Evolutionary conservation across 2,113 vertebrate genomes (phyloP).

Genomic region (Pheucticus melanocephalus): DNA sequence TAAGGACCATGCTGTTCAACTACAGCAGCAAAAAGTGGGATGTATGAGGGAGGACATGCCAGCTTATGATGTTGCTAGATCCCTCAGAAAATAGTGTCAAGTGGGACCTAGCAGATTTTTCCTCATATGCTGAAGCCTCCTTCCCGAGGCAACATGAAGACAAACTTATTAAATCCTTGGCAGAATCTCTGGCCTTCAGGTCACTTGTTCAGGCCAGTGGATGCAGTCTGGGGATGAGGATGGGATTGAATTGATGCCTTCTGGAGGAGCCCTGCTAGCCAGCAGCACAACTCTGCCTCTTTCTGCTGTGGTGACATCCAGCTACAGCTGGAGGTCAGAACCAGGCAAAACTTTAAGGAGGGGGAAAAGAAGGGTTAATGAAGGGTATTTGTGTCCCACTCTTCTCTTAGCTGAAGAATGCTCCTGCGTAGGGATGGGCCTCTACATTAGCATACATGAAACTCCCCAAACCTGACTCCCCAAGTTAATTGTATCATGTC

Average conservation of each 20-base stretch:
- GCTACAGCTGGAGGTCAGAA: not conserved
- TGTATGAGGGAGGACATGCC: not conserved
- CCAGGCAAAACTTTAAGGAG: not conserved
- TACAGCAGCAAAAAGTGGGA: not conserved
- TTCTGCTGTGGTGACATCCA: not conserved
- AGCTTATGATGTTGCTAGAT: not conserved
- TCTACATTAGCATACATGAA: not conserved
- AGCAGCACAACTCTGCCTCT: not conserved
- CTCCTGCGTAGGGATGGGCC: fast-evolving
- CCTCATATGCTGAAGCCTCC: not conserved
- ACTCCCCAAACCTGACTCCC: not conserved
- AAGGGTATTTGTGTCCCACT: not conserved
- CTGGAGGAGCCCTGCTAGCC: not conserved
- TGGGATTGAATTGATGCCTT: not conserved
- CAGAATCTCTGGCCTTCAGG: not conserved
- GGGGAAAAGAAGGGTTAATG: not conserved
- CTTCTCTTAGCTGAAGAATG: not conserved
- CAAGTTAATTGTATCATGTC: not conserved
- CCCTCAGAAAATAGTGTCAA: not conserved
- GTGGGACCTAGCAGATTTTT: not conserved
- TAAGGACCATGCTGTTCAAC: not conserved
- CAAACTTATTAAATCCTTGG: not conserved
- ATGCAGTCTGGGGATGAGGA: not conserved
- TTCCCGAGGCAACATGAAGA: not conserved
- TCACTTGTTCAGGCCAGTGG: not conserved